Base-by-base conservation (phyloP, 2,113 vertebrate species). In the Centropus unirufus region DNA sequence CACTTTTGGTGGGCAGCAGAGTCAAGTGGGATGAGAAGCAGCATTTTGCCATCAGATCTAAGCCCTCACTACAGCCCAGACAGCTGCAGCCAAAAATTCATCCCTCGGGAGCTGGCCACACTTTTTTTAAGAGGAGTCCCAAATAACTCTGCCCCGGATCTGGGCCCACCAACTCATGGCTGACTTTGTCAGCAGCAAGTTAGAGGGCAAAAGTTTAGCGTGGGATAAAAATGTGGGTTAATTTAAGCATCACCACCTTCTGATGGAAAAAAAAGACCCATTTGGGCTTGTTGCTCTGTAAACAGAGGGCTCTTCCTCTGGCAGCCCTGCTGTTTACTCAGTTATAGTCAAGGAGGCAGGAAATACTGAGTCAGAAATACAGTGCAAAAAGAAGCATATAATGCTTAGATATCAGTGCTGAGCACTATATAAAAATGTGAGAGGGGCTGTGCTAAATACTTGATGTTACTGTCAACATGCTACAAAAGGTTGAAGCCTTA, bases 311-410 rank as follows among this genome's bases (percentile, higher is more conserved):
- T 74, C 79, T 84, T 90, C 78, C 87, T 87, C 73, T 57, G 83
- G 89, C 59, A 84, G 54, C 88, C 8, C 36, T 54, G 83, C 72
- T 97, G 92, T 97, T 97, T 95, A 97, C 88, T 84, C 44, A 61
- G 89, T 63, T 68, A 92, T 74, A 30, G 59, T 92, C 95, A 87
- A 90, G 95, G 95, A 96, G 92, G 96, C 89, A 97, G 97, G 96
- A 95, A 95, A 91, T 92, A 97, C 83, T 94, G 92, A 96, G 95
- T 97, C 96, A 97, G 94, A 96, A 97, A 97, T 86, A 91, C 90
- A 32, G 59, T 12, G 51, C 62, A 92, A 85, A 91, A 93, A 96
- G 79, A 76, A 83, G 92, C 59, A 95, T 34, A 89, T 17, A 94
- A 86, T 19, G 67, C 52, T 84, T 55, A 74, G 93, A 47, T 75